A percentile compares a stretch with the other conserved stretches of the same genome.
These are phyloP conservation scores for Ptilonorhynchus violaceus DNA, from an alignment of 2,113 vertebrate species.

Conservation along the genomic window DNA sequence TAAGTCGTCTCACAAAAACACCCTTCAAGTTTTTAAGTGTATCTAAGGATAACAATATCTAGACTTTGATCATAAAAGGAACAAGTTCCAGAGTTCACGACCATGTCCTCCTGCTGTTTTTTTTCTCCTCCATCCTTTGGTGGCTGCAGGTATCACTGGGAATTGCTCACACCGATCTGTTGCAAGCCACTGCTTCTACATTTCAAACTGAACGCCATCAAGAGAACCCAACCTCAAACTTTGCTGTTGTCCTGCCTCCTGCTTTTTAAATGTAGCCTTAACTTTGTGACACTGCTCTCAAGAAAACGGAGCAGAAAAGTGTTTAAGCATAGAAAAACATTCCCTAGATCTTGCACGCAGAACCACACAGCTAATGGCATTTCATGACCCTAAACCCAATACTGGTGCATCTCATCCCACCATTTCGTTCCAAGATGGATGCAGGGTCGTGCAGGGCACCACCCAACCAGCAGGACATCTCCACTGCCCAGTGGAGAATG, in stretches of 20 bases:
- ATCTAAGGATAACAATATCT: not conserved
- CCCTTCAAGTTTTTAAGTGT: not conserved
- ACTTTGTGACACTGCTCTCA: not conserved
- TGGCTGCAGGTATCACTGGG: not conserved
- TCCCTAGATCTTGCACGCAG: not conserved
- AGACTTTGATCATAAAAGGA: not conserved
- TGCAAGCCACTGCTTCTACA: not conserved
- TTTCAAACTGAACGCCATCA: not conserved
- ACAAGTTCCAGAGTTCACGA: not conserved
- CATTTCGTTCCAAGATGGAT: not conserved
- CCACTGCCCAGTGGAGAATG: not conserved
- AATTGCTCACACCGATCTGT: not conserved
- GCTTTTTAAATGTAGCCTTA: not conserved
- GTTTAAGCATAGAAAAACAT: not conserved
- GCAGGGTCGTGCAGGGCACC: not conserved
- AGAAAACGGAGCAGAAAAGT: not conserved
- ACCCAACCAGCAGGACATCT: fast-evolving
- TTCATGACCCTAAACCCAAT: not conserved
- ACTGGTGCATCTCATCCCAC: not conserved
- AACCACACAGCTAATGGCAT: fast-evolving
- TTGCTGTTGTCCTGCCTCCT: not conserved
- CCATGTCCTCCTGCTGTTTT: not conserved
- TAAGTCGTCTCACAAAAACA: not conserved
- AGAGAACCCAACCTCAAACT: not conserved
- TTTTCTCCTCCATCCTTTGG: not conserved